phyloP scores from a whole-genome alignment of 2,888 invertebrate genomes.

The Ophion obscuratus region DNA sequence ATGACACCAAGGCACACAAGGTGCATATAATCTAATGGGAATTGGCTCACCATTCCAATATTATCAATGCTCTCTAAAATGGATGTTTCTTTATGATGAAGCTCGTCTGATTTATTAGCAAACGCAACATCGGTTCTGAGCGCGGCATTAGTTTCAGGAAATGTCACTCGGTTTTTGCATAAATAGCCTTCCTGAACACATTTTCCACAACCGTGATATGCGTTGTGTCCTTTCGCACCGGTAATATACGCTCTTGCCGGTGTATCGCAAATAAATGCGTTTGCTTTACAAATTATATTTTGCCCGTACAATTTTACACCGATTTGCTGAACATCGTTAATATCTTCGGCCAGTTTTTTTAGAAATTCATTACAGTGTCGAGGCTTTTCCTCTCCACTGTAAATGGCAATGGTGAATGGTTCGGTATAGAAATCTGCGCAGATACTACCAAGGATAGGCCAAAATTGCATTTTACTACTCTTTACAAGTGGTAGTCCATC shows the following conservation, averaged over 20 bases:
- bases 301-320: slow-evolving; percentile 6
- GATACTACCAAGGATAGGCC: background rate
- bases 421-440: background rate
- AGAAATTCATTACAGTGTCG: slow-evolving; percentile 1
- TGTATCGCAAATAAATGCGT: background rate
- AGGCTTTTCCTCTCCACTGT: background rate
- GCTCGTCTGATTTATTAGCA: slow-evolving; percentile 47
- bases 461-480: background rate
- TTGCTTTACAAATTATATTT: background rate
- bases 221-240: slow-evolving; percentile 66
- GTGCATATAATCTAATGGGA: slow-evolving; percentile 61
- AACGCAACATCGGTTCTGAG: slow-evolving; percentile 60
- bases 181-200: slow-evolving; percentile 60
- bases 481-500: background rate
- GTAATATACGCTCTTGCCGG: slow-evolving; percentile 65
- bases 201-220: slow-evolving; percentile 65
- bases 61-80: slow-evolving; percentile 5
- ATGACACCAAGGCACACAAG: slow-evolving; percentile 50
- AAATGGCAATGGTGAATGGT: slow-evolving; percentile 1
- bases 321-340: background rate
- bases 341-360: background rate
- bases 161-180: slow-evolving; percentile 16
- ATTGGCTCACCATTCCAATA: slow-evolving; percentile 28
- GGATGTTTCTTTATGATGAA: slow-evolving; percentile 53
- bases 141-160: slow-evolving; percentile 46